Conservation (phyloP, 2,888 invertebrate genomes). For the Leptinotarsa tumamoca region DNA sequence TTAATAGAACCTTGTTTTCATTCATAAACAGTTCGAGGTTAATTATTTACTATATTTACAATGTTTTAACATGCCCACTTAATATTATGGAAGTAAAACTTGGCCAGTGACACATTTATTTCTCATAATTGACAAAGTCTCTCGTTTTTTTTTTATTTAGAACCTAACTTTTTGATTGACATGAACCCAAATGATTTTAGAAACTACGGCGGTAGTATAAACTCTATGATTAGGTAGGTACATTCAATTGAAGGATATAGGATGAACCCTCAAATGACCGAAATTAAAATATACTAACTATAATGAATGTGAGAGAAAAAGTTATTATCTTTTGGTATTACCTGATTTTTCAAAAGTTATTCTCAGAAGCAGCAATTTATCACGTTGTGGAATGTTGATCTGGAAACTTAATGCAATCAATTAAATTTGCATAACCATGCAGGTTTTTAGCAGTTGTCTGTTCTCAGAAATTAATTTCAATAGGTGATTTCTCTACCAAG, state of each 20-base stretch:
- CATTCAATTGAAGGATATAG: too few relatives aligned
- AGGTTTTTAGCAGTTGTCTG: background rate
- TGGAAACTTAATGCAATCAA: background rate
- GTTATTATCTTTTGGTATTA: background rate
- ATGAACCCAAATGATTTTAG: too few relatives aligned
- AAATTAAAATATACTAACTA: too few relatives aligned
- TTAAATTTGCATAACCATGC: slow-evolving; percentile 10
- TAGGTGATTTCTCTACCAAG: background rate
- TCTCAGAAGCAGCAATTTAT: background rate
- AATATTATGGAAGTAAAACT: background rate
- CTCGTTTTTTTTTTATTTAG: too few relatives aligned
- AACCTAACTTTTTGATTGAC: too few relatives aligned
- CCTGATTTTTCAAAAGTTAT: background rate
- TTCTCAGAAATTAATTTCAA: background rate
- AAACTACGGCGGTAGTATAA: too few relatives aligned
- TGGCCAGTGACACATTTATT: background rate
- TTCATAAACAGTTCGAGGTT: slow-evolving; percentile 12
- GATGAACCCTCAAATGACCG: too few relatives aligned
- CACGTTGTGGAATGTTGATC: slow-evolving; percentile 12
- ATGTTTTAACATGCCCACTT: background rate
- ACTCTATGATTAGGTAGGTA: too few relatives aligned
- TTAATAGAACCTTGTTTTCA: slow-evolving; percentile 1
- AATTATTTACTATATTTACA: slow-evolving; percentile 15
- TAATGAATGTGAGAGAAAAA: background rate
- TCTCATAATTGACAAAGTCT: background rate